These are phyloP conservation scores for Oostethus manadensis DNA, from an alignment of 2,113 vertebrate genomes.

Conservation along the genomic window DNA sequence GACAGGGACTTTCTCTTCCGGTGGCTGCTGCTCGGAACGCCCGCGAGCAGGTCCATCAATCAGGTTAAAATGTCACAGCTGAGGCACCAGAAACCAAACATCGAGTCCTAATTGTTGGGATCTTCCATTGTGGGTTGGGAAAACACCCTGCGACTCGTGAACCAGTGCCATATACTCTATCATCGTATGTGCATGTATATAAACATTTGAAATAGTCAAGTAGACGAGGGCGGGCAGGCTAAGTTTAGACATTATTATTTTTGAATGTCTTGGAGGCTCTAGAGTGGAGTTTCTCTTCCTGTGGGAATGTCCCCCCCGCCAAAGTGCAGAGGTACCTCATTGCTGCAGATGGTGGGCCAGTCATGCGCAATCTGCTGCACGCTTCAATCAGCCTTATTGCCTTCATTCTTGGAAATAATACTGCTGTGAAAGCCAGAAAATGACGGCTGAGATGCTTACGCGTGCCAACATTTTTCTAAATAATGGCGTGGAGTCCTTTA, in stretches of 20 bases:
- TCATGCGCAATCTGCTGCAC: constrained; percentile 19
- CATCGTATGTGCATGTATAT: background rate
- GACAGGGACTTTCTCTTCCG: constrained; percentile 2
- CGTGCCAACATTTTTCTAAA: constrained; percentile 13
- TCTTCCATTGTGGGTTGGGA: background rate
- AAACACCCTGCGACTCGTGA: background rate
- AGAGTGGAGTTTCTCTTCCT: no score
- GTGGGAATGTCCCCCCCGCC: background rate
- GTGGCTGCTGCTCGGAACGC: constrained; percentile 8
- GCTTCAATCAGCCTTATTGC: constrained; percentile 7
- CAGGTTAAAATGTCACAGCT: constrained; percentile 2
- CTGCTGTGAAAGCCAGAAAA: constrained; percentile 26
- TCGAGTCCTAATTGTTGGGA: background rate
- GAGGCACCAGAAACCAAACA: background rate
- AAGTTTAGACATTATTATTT: no score
- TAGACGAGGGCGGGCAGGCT: no score
- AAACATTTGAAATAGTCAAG: background rate
- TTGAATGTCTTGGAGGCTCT: no score
- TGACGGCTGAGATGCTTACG: background rate
- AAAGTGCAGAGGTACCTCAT: constrained; percentile 33
- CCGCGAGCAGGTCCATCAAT: constrained; percentile 5
- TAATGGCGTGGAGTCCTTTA: constrained; percentile 12
- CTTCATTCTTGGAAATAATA: constrained; percentile 2
- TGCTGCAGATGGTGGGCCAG: constrained; percentile 25
- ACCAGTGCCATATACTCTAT: background rate